Evolutionary conservation across 2,888 invertebrate genomes (phyloP), one percentile per base, ranked within the genome.

Genomic region (Drosophila bunnanda): DNA sequence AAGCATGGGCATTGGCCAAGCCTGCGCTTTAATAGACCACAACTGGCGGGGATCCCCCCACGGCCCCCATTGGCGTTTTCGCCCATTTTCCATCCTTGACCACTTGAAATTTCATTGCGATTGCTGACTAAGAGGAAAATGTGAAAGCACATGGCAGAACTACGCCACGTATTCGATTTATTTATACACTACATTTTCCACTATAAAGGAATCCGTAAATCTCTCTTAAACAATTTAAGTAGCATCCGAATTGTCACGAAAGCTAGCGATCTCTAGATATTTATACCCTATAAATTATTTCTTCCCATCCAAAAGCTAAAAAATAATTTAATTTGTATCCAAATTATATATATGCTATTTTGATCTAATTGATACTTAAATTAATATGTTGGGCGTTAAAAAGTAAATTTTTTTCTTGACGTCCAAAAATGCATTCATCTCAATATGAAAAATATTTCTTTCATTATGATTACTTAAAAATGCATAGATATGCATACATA

Each of bases 21-120:
- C 75, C 53, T 66, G 72, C 56, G 57, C 72, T 72, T 58, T 74
- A 58, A 74, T 38, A 66, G 75, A 57, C 72, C 75, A 73, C 65
- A 72, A 54, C 65, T 22, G 48, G 38, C 32, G 25, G 43, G 30
- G 12, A 52, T 28, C 15, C 30, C 7, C 8, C 9, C 30, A 8
- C 32, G 4, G 10, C 4, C 30, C 30, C 32, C 12, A 32, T 7
- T n/a, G 38, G 39, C 13, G 2, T 44, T 38, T 44, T 39, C 13
- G 38, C 57, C 15, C 38, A 50, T 36, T 58, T 56, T 9, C 65
- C 56, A 65, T 41, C 65, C 65, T 74, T 72, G 66, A 75, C 57
- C 75, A 72, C 66, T 72, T 58, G 22, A 54, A 58, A 65, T 58
- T 68, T 74, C 74, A 72, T 54, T 57, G 74, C 64, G 56, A 52